Evolutionary conservation across 2,113 vertebrate species (phyloP).

Genomic region (Labeo catla): DNA sequence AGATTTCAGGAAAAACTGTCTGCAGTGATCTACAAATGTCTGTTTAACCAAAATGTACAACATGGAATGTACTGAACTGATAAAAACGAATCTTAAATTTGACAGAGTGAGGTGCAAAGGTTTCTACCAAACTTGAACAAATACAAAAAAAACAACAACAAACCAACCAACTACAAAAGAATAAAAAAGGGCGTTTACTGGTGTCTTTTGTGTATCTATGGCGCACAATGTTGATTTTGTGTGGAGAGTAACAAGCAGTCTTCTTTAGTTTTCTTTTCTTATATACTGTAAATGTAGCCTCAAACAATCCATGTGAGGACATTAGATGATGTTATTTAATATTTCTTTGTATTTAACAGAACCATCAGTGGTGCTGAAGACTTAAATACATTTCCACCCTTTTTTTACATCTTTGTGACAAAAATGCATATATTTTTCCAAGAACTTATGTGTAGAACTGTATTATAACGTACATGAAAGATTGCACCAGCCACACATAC

Average conservation of each 20-base stretch:
- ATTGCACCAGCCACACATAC: constrained; percentile 41
- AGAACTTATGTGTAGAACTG: constrained; percentile 24
- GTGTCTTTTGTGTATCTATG: constrained; percentile 55
- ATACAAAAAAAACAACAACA: not conserved
- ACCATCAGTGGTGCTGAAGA: constrained; percentile 36
- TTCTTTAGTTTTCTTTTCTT: constrained; percentile 50
- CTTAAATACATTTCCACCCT: constrained; percentile 33
- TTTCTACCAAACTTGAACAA: constrained; percentile 47
- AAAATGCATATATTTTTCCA: constrained; percentile 56
- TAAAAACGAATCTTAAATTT: constrained; percentile 27
- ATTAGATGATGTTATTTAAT: constrained; percentile 30
- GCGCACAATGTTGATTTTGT: constrained; percentile 52
- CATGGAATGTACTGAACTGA: constrained; percentile 20
- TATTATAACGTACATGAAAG: constrained; percentile 30
- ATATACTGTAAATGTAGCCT: constrained; percentile 51
- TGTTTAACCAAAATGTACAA: constrained; percentile 48
- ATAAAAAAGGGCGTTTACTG: constrained; percentile 38
- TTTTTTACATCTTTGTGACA: constrained; percentile 56
- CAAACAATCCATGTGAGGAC: constrained; percentile 39
- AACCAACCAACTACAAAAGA: not conserved
- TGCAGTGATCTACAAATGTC: constrained; percentile 1
- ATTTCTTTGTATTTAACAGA: constrained; percentile 18
- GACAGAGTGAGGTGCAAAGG: constrained; percentile 27
- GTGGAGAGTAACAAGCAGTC: constrained; percentile 43
- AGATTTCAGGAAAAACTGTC: not conserved